These are phyloP conservation scores for Phaethon lepturus DNA, from an alignment of 2,113 vertebrate species.

Conservation along the genomic window DNA sequence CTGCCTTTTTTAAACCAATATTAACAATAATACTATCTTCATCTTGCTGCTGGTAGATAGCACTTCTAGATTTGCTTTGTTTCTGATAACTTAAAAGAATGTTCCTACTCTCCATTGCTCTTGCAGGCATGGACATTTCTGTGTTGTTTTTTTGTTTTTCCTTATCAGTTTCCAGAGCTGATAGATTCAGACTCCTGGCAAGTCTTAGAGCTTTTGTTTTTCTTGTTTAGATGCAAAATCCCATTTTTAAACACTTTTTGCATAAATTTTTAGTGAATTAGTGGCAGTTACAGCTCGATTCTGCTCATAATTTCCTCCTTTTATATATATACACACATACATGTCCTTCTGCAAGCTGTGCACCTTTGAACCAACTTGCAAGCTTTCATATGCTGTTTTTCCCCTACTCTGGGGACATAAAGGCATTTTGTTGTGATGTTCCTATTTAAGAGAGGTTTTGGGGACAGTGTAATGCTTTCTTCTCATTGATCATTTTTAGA, in stretches of 20 bases:
- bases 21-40: background rate
- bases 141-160: background rate
- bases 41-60: background rate
- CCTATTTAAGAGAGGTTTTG: background rate
- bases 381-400: background rate
- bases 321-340: background rate
- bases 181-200: background rate
- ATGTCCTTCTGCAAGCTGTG: background rate
- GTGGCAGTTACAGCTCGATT: rapidly evolving
- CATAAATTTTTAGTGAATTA: background rate
- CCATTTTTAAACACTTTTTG: background rate
- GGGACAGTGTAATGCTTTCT: background rate
- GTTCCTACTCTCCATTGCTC: background rate
- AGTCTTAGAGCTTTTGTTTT: background rate
- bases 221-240: too few species aligned
- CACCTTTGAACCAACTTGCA: background rate
- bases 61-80: background rate
- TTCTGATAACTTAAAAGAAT: background rate
- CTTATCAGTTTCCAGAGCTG: background rate
- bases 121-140: background rate
- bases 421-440: background rate
- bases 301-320: background rate
- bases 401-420: background rate
- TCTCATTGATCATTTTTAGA: background rate
- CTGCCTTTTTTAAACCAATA: background rate